Evolutionary conservation across 1,140 invertebrate genomes (phyloP), one percentile per base, ranked within the genome.

Genomic region (Oryctes rhinoceros): DNA sequence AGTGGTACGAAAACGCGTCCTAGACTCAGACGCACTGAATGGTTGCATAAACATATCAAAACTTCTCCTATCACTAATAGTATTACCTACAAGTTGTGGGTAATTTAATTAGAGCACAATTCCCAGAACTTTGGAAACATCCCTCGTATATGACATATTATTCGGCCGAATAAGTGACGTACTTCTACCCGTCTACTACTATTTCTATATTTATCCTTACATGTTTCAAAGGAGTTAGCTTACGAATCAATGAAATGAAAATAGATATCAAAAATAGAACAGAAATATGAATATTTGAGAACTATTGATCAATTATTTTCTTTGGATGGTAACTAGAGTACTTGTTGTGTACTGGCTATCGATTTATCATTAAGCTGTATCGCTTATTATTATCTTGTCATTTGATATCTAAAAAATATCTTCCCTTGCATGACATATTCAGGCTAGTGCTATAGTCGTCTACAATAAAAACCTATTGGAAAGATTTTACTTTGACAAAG

Each of bases 181-280:
- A 44, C 39, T 44, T 44, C 9, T 18, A 13, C 24, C 24, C 9
- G 3, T 44, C 39, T 10, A 44, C 5, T 7, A 44, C 39, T 59
- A 59, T 76, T 37, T 37, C 76, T 37, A 48, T 48, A 15, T 77
- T 77, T 77, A 48, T 77, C 76, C 37, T 24, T 37, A 37, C 76
- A 37, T 18, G 76, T 37, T 10, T 1, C 37, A 48, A 30, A 77
- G 49, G 49, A 53, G 4, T 53, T 53, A 53, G 49, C 4, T 53
- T 53, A 53, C 49, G 49, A 53, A 53, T 53, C 49, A 53, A 53
- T 53, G n/a, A 15, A 18, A 15, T 15, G 9, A 53, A 53, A 53
- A 18, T 53, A 53, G 49, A 0, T 10, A 44, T 44, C 39, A 44
- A 44, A 53, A 53, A 53, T 18, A 53, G 49, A 53, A 53, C 11